Evolutionary conservation across 2,797 vertebrate genomes (phyloP), one percentile per base, ranked within the genome.

Genomic region (Lindbergichthys nudifrons): DNA sequence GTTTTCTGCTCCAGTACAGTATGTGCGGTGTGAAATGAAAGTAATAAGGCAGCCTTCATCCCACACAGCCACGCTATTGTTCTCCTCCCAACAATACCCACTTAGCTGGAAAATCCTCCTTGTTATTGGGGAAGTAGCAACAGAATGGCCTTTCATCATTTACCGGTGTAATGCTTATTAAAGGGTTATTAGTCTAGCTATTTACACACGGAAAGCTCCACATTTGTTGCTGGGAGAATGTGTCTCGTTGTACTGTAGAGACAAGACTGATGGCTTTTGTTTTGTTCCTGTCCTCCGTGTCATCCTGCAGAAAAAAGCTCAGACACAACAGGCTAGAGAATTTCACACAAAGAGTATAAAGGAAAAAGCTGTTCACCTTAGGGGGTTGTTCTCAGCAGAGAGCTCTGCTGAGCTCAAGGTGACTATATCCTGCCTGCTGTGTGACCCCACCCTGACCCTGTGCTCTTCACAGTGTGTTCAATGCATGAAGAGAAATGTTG

Each of bases 311-410:
- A 98, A 94, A 92, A 98, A 95, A 94, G 95, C 96, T 91, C 96
- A 97, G 91, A 95, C 94, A 68, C 92, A 97, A 92, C 96, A 97
- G 76, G 94, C 96, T 93, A 97, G 97, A 94, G 97, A 98, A 81
- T 99, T 99, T 95, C 96, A 96, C 83, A 94, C 94, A 95, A 99
- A 99, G 95, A 99, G 96, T 88, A 96, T 99, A 91, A 99, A 97
- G 93, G 97, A 99, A 86, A 98, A 98, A 82, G 98, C 95, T 0
- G 93, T 96, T 83, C 97, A 99, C 87, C 95, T 99, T 65, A 96
- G 95, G 9, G 94, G 95, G 63, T 88, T 98, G 95, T 96, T 99
- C 92, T 92, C 93, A 70, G 95, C 91, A 86, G 92, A 94, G 56
- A 46, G 80, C 86, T 90, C 95, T 75, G 89, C 95, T 75, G 79